phyloP scores from a whole-genome alignment of 2,888 invertebrate genomes.

The Poecilobothrus nobilitatus region DNA sequence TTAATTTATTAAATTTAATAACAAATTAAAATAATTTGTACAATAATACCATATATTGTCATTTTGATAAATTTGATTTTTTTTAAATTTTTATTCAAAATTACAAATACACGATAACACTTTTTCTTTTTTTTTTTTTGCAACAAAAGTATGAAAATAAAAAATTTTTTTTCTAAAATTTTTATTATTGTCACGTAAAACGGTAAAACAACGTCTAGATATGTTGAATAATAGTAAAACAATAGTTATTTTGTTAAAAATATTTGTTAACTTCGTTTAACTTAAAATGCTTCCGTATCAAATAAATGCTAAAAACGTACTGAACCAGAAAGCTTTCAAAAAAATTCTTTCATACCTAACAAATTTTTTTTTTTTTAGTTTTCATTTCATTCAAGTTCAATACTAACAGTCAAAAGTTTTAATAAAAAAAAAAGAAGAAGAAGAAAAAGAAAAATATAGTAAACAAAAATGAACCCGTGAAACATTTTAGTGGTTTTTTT shows the following conservation, averaged over 20 bases:
- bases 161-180: too few species aligned
- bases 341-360: background rate
- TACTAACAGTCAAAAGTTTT: background rate
- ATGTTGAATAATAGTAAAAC: too few species aligned
- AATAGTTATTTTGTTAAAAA: too few species aligned
- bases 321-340: background rate
- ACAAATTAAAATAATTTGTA: constrained; percentile 1
- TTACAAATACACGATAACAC: too few species aligned
- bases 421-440: background rate
- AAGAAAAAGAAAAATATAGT: too few species aligned
- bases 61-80: background rate
- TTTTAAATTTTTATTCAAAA: too few species aligned
- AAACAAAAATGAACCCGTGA: background rate
- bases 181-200: too few species aligned
- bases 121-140: too few species aligned
- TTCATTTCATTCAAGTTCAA: constrained; percentile 8
- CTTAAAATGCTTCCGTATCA: background rate
- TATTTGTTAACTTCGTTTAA: too few species aligned
- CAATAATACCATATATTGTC: background rate
- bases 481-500: background rate
- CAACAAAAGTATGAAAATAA: too few species aligned
- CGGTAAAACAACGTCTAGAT: too few species aligned
- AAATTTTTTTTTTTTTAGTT: constrained; percentile 38
- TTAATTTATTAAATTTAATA: background rate
- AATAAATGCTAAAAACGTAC: background rate